A percentile compares a stretch with the other conserved stretches of the same genome.
Conservation (phyloP, 2,888 invertebrate species). For the Griposia aprilina region DNA sequence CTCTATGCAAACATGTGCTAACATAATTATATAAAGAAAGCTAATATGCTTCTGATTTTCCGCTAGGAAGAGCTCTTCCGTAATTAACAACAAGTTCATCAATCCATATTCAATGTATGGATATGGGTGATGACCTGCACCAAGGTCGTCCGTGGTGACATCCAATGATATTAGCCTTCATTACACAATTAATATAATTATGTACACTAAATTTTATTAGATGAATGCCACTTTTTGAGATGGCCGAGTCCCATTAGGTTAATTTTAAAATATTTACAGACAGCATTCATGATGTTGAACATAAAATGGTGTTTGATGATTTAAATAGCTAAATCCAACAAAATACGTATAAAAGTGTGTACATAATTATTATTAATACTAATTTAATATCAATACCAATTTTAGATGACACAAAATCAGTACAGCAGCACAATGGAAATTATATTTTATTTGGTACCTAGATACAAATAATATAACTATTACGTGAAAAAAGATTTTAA, state of each 20-base stretch:
- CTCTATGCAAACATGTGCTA: constrained; percentile 33
- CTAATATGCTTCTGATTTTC: constrained; percentile 18
- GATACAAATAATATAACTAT: constrained; percentile 4
- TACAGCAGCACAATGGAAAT: constrained; percentile 1
- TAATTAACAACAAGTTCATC: constrained; percentile 10
- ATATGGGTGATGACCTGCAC: not conserved
- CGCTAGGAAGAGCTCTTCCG: not conserved
- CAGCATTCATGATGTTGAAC: constrained; percentile 13
- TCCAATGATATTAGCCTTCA: constrained; percentile 21
- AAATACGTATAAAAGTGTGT: constrained; percentile 35
- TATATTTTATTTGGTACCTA: not conserved
- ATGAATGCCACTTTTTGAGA: not conserved
- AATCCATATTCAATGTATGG: constrained; percentile 4
- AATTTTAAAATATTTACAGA: constrained; percentile 5
- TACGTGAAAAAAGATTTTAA: constrained; percentile 1
- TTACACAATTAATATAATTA: constrained; percentile 44
- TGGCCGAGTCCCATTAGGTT: not conserved
- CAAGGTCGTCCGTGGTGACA: constrained; percentile 4
- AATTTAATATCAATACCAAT: constrained; percentile 15
- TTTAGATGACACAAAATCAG: constrained; percentile 37
- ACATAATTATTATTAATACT: constrained; percentile 35
- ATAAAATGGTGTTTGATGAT: constrained; percentile 8
- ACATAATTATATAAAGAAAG: constrained; percentile 35
- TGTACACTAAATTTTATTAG: constrained; percentile 38
- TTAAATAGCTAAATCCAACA: not conserved